A percentile compares a stretch with the other conserved stretches of the same genome.
These are phyloP conservation scores for Hylomyscus alleni DNA, from an alignment of 2,797 vertebrate genomes.

Conservation along the genomic window DNA sequence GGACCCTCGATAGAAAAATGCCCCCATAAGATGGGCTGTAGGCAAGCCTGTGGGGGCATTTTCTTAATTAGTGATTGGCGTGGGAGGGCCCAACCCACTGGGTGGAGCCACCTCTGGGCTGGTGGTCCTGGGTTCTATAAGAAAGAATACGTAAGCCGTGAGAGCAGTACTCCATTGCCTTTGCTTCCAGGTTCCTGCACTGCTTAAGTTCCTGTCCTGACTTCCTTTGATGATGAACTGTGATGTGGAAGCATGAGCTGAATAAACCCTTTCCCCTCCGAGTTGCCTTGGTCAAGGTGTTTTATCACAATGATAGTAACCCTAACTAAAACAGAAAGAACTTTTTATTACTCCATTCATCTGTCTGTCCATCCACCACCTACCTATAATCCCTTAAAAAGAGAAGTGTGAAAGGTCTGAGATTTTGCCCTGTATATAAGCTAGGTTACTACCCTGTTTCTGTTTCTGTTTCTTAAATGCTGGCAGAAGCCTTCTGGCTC, in stretches of 20 bases:
- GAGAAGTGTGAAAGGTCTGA: slow-evolving; percentile 30
- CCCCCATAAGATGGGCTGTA: neutral
- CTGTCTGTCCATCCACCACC: neutral
- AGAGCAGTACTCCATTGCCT: neutral
- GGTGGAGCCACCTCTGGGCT: neutral
- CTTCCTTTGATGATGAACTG: neutral
- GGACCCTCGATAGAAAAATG: neutral
- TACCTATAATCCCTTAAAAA: slow-evolving; percentile 30
- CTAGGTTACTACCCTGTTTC: slow-evolving; percentile 34
- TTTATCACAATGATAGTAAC: neutral
- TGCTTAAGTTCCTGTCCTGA: neutral
- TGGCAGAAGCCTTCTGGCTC: slow-evolving; percentile 1
- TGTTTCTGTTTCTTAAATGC: slow-evolving; percentile 49
- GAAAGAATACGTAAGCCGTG: neutral
- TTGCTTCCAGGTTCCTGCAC: neutral
- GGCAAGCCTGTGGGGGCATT: neutral
- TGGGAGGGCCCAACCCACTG: neutral
- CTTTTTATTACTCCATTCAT: slow-evolving; percentile 4
- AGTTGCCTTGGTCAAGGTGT: neutral
- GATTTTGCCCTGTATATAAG: slow-evolving; percentile 32
- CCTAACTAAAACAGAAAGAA: neutral
- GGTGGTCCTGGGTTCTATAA: neutral
- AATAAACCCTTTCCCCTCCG: neutral
- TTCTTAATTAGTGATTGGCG: neutral
- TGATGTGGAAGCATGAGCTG: neutral